Percentiles rank a stretch among this genome's conserved stretches.
Conservation (phyloP, 2,888 invertebrate species). For the Petrolisthes manimaculis region DNA sequence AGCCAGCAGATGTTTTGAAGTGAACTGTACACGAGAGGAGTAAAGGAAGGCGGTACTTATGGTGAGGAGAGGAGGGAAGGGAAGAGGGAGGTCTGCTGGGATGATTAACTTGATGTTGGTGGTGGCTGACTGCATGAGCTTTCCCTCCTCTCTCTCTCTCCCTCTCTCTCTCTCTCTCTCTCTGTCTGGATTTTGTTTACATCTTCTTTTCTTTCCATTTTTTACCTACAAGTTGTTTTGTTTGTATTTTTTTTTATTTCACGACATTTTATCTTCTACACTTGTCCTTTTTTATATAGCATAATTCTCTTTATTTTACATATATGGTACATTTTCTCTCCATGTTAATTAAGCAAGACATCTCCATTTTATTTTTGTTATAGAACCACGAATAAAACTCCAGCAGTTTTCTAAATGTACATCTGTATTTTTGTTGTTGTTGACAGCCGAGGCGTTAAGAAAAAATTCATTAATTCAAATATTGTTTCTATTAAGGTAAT, state of each 20-base stretch:
- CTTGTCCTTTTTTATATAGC: background rate
- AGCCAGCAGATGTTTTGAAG: no score
- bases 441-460: background rate
- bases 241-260: background rate
- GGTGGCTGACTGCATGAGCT: background rate
- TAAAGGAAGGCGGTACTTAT: background rate
- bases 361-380: no score
- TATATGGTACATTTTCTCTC: no score
- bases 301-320: no score
- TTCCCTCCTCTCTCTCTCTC: background rate
- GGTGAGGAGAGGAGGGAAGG: background rate
- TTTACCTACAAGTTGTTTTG: no score
- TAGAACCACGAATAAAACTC: no score
- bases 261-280: no score
- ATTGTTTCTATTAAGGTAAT: background rate
- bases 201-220: background rate
- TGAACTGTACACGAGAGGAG: background rate
- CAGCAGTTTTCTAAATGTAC: no score
- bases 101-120: background rate
- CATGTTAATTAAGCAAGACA: no score
- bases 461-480: background rate
- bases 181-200: constrained; percentile 16
- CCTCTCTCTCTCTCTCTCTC: constrained; percentile 35
- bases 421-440: background rate
- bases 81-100: background rate